Evolutionary conservation across 2,888 invertebrate species (phyloP).

Genomic region (Nomada fucata): DNA sequence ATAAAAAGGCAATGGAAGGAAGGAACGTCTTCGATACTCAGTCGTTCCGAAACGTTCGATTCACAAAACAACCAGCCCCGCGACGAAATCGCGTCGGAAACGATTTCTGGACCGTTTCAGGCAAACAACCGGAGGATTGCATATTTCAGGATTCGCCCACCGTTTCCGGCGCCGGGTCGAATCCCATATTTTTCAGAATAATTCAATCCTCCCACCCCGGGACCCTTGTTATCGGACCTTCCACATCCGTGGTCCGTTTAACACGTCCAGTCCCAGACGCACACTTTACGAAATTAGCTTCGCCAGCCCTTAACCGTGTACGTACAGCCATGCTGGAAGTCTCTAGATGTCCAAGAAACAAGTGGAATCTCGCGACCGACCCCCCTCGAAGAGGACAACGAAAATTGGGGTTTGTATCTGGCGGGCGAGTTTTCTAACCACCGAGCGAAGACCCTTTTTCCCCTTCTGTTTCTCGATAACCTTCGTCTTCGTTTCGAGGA

Average conservation of each 20-base stretch:
- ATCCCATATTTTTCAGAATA: slow-evolving; percentile 61
- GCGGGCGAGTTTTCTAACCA: slow-evolving; percentile 23
- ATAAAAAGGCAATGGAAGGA: not conserved
- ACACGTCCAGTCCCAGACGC: slow-evolving; percentile 74
- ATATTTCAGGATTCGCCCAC: slow-evolving; percentile 49
- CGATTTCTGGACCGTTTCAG: slow-evolving; percentile 29
- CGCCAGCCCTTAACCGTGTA: slow-evolving; percentile 75
- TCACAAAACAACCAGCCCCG: slow-evolving; percentile 22
- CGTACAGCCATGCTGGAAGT: slow-evolving; percentile 29
- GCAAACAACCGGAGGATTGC: slow-evolving; percentile 30
- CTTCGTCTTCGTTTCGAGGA: too few relatives aligned
- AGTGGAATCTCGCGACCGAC: slow-evolving; percentile 8
- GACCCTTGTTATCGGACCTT: slow-evolving; percentile 20
- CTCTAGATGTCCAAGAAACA: slow-evolving; percentile 31
- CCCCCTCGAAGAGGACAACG: slow-evolving; percentile 20
- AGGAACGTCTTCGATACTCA: not conserved
- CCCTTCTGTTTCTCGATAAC: not conserved
- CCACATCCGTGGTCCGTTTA: slow-evolving; percentile 64
- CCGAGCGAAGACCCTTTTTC: not conserved
- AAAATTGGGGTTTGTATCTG: slow-evolving; percentile 33
- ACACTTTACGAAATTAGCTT: slow-evolving; percentile 78
- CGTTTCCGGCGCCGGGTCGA: slow-evolving; percentile 36
- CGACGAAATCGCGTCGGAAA: slow-evolving; percentile 10
- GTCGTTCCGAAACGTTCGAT: slow-evolving; percentile 16
- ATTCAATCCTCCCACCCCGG: not conserved